A percentile compares a stretch with the other conserved stretches of the same genome.
Evolutionary conservation across 2,888 invertebrate species (phyloP).

Genomic region (Catocala fraxini): DNA sequence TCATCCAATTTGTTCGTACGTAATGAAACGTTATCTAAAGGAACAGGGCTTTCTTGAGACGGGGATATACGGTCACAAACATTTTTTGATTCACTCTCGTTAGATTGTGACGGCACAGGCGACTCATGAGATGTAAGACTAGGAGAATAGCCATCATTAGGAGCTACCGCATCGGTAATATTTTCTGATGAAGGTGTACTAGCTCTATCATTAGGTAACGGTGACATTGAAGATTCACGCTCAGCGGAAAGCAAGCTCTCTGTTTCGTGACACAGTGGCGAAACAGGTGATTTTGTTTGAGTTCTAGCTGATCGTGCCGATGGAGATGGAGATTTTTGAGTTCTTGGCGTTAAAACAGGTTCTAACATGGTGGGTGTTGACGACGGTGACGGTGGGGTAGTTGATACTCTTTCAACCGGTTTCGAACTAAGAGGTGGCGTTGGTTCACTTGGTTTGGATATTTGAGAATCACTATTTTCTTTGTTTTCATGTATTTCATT

Average conservation of each 20-base stretch:
- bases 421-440: conserved; percentile 57
- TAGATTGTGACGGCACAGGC: conserved; percentile 56
- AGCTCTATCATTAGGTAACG: conserved; percentile 55
- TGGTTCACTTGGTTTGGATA: conserved; percentile 54
- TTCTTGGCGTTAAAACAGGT: conserved; percentile 59
- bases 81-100: conserved; percentile 59
- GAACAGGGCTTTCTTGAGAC: conserved; percentile 59
- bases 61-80: conserved; percentile 54
- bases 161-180: conserved; percentile 49
- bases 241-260: conserved; percentile 47
- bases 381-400: conserved; percentile 55
- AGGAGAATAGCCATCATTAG: conserved; percentile 42
- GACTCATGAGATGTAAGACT: conserved; percentile 56
- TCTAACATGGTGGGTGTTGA: conserved; percentile 52
- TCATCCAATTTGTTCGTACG: conserved; percentile 66
- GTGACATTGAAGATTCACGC: conserved; percentile 59
- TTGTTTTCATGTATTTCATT: conserved; percentile 51
- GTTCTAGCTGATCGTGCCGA: conserved; percentile 63
- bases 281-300: conserved; percentile 63
- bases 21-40: conserved; percentile 62
- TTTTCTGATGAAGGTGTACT: conserved; percentile 48
- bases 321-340: conserved; percentile 75
- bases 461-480: conserved; percentile 53
- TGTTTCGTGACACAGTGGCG: conserved; percentile 59
- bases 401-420: conserved; percentile 64